phyloP scores from a whole-genome alignment of 2,113 vertebrate genomes.

The Chrysochloris asiatica region DNA sequence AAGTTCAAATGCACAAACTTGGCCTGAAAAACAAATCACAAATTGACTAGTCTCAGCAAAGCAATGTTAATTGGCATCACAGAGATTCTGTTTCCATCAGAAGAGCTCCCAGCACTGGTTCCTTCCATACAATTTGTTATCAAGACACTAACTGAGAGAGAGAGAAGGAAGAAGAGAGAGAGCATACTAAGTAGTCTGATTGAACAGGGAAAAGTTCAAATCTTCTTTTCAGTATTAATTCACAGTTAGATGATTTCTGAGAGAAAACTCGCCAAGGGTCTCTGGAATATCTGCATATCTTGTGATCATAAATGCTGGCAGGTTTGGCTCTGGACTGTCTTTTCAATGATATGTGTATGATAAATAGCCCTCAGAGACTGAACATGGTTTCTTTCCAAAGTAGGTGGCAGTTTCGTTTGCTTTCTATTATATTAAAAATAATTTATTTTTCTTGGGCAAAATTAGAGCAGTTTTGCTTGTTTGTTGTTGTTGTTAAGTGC shows the following conservation, averaged over 20 bases:
- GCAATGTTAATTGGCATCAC: constrained; percentile 79
- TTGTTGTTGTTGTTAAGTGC: too few relatives aligned
- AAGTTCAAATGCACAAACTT: constrained; percentile 83
- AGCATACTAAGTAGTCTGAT: not conserved
- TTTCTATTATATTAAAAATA: not conserved
- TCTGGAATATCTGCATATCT: constrained; percentile 6
- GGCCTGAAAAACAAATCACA: constrained; percentile 76
- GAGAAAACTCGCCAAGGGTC: not conserved
- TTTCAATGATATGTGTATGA: constrained; percentile 3
- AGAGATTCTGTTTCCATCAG: constrained; percentile 67
- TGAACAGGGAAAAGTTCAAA: constrained; percentile 11
- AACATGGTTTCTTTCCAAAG: not conserved
- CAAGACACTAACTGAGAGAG: constrained; percentile 19
- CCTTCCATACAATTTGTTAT: constrained; percentile 16
- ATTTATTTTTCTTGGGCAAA: not conserved
- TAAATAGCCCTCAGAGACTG: not conserved
- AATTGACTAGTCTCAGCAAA: constrained; percentile 66
- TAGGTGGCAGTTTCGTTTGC: constrained; percentile 32
- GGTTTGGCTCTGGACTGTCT: not conserved
- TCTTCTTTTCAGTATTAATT: constrained; percentile 41
- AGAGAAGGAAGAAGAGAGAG: not conserved
- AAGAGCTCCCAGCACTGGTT: constrained; percentile 51
- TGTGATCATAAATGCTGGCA: not conserved
- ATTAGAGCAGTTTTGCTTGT: not conserved
- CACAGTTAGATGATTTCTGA: constrained; percentile 30